Evolutionary conservation across 2,888 invertebrate genomes (phyloP).

Genomic region (Xestia c-nigrum): DNA sequence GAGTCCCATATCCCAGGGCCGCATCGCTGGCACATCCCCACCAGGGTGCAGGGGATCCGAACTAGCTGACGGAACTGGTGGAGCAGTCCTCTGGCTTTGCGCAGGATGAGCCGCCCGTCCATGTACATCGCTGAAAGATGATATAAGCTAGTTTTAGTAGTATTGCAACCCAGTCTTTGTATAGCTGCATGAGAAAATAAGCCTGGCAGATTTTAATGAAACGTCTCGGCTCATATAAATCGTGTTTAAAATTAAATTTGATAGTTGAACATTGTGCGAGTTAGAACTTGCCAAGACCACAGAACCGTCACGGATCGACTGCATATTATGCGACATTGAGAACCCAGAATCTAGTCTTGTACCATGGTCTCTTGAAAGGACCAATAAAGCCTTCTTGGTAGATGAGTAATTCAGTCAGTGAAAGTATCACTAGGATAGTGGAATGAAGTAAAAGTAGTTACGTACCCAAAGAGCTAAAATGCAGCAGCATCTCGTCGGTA

Average conservation of each 20-base stretch:
- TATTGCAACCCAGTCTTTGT: not conserved
- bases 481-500: conserved; percentile 98
- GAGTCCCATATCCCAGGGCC: conserved; percentile 99
- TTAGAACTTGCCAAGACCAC: not conserved
- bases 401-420: not conserved
- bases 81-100: conserved; percentile 97
- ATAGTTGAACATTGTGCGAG: not conserved
- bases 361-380: no score
- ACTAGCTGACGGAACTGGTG: conserved; percentile 97
- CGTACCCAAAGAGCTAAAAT: conserved; percentile 96
- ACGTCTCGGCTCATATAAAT: not conserved
- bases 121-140: conserved; percentile 96
- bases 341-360: not conserved
- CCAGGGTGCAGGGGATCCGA: conserved; percentile 96
- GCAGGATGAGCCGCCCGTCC: conserved; percentile 97
- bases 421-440: not conserved
- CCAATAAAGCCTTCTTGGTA: not conserved
- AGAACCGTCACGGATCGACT: not conserved
- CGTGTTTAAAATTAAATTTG: not conserved
- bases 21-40: conserved; percentile 96
- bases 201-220: not conserved
- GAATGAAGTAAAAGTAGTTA: not conserved
- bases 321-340: not conserved
- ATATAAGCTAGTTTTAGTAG: not conserved
- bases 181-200: not conserved